These are phyloP conservation scores for Pantherophis alleghaniensis DNA, from an alignment of 2,797 vertebrate genomes.

Conservation along the genomic window DNA sequence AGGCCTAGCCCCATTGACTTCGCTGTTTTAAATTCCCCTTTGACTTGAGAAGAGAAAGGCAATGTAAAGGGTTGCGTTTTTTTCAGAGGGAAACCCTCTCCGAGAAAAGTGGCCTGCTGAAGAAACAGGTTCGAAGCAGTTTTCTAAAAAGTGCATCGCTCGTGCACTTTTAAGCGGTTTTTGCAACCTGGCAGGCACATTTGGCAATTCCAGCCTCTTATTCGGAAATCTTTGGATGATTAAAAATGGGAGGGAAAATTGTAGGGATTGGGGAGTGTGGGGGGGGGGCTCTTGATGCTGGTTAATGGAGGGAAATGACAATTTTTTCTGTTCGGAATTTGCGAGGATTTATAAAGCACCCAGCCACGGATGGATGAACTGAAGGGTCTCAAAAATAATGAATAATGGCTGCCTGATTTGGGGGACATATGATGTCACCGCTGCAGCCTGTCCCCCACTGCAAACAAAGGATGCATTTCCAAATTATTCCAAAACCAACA, in stretches of 20 bases:
- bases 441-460: background rate
- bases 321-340: background rate
- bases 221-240: background rate
- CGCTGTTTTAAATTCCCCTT: background rate
- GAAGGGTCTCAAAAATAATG: too few relatives aligned
- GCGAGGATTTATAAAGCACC: accelerated
- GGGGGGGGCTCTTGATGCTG: background rate
- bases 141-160: background rate
- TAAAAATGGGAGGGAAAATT: background rate
- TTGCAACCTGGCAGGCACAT: too few relatives aligned
- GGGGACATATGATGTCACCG: background rate
- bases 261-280: background rate
- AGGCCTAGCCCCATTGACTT: background rate
- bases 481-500: background rate
- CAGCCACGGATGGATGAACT: accelerated
- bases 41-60: too few relatives aligned
- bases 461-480: background rate
- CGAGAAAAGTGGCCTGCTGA: background rate
- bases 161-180: background rate
- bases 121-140: too few relatives aligned
- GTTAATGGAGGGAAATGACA: background rate
- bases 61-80: accelerated
- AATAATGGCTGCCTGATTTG: accelerated
- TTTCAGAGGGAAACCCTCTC: background rate
- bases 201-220: background rate